phyloP scores from a whole-genome alignment of 1,140 invertebrate species.

The Mylabris phalerata region DNA sequence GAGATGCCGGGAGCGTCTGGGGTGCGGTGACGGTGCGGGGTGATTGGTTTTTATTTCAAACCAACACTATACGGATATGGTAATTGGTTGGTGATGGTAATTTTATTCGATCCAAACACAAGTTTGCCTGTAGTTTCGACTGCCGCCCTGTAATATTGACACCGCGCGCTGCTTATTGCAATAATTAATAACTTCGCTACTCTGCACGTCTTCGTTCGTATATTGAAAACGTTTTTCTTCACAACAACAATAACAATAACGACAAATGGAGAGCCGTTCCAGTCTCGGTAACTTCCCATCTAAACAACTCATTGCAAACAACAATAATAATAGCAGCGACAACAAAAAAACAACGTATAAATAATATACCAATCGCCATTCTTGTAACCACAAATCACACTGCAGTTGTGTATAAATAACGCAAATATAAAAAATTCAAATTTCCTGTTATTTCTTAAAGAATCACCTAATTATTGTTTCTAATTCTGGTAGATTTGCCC shows the following conservation, averaged over 20 bases:
- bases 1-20: constrained; percentile 14
- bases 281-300: too few relatives aligned
- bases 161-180: constrained; percentile 19
- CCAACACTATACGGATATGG: constrained; percentile 23
- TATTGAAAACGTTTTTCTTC: constrained; percentile 16
- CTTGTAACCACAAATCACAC: too few relatives aligned
- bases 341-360: too few relatives aligned
- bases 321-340: too few relatives aligned
- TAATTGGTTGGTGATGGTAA: constrained; percentile 30
- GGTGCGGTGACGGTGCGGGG: constrained; percentile 3
- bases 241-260: neutral
- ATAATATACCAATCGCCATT: too few relatives aligned
- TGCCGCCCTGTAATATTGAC: constrained; percentile 26
- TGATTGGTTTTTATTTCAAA: neutral
- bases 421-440: too few relatives aligned
- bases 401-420: too few relatives aligned
- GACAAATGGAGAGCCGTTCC: too few relatives aligned
- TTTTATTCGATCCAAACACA: constrained; percentile 27
- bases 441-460: too few relatives aligned
- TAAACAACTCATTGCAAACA: too few relatives aligned
- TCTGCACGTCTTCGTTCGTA: constrained; percentile 13
- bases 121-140: constrained; percentile 25
- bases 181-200: constrained; percentile 18
- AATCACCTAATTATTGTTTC: too few relatives aligned
- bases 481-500: too few relatives aligned